Base-by-base conservation (phyloP, 2,113 vertebrate genomes). In the Corythornis madagascariensis region DNA sequence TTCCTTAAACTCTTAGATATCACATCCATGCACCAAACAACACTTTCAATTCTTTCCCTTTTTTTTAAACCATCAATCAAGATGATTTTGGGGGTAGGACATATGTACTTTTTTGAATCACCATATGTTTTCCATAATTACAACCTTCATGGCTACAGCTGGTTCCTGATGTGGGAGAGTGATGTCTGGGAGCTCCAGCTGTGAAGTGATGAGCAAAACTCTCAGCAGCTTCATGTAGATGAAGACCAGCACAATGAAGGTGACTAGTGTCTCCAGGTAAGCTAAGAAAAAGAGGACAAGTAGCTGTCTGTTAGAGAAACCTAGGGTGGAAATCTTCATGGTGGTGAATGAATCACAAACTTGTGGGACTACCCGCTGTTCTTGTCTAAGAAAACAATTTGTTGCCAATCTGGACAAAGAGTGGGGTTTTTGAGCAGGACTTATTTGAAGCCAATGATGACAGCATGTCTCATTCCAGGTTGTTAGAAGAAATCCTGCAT, bases 191-290 rank as follows among this genome's bases (percentile, higher is more conserved):
- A 92, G 43, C 53, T 69, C 73, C 4, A 77, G 86, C 73, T 95
- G 96, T 38, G 66, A 96, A 72, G 97, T 86, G 95, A 96, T 47
- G 76, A 77, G 43, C 38, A 71, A 35, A 94, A 11, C 64, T 92
- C 83, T 72, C 96, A 52, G 96, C 95, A 92, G 93, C 97, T 86
- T 76, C 97, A 74, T 64, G 95, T 95, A 97, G 94, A 96, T 64
- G 95, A 98, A 67, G 97, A 98, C 77, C 96, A 97, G 77, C 97
- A 96, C 89, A 96, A 96, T 64, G 88, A 97, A 96, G 96, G 96
- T 95, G 98, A 96, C 79, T 89, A 42, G n/a, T 94, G 50, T 93
- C 52, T 61, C 97, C 97, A 98, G 96, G 97, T 98, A 87, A 97
- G 95, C 53, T 45, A 75, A 47, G 77, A 45, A 69, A 64, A 77